A percentile compares a stretch with the other conserved stretches of the same genome.
Conservation (phyloP, 2,113 vertebrate genomes). For the Callospermophilus lateralis region DNA sequence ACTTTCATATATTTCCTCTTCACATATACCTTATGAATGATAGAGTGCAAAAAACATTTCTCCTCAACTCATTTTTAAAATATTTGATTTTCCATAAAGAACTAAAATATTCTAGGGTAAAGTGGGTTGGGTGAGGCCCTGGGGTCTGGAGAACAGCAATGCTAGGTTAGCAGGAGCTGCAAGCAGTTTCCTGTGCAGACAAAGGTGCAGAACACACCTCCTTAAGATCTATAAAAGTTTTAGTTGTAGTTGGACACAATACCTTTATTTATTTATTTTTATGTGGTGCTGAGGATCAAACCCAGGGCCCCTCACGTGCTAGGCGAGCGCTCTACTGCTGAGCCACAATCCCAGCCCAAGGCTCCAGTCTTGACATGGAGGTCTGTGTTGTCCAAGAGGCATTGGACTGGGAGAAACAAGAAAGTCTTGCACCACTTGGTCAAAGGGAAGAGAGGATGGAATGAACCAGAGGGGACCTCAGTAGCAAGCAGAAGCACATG, state of each 20-base stretch:
- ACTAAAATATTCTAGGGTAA: background rate
- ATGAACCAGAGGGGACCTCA: background rate
- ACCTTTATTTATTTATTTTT: too few species aligned
- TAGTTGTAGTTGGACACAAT: too few species aligned
- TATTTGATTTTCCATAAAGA: background rate
- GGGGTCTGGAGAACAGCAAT: background rate
- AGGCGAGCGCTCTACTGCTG: rapidly evolving
- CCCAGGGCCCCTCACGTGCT: too few species aligned
- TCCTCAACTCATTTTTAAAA: background rate
- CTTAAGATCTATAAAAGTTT: background rate
- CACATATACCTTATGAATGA: background rate
- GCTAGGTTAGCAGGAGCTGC: background rate
- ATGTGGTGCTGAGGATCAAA: too few species aligned
- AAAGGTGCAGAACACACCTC: background rate
- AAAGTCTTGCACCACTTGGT: background rate
- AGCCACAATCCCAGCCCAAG: too few species aligned
- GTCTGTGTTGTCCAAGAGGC: too few species aligned
- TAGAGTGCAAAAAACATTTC: background rate
- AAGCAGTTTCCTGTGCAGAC: background rate
- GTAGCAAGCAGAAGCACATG: background rate
- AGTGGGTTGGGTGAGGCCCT: background rate
- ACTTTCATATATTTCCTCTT: background rate
- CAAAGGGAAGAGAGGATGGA: background rate
- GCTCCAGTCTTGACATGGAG: rapidly evolving
- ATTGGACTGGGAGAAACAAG: background rate